A percentile compares a stretch with the other conserved stretches of the same genome.
phyloP scores from a whole-genome alignment of 2,113 vertebrate genomes.

The Lipotes vexillifer region DNA sequence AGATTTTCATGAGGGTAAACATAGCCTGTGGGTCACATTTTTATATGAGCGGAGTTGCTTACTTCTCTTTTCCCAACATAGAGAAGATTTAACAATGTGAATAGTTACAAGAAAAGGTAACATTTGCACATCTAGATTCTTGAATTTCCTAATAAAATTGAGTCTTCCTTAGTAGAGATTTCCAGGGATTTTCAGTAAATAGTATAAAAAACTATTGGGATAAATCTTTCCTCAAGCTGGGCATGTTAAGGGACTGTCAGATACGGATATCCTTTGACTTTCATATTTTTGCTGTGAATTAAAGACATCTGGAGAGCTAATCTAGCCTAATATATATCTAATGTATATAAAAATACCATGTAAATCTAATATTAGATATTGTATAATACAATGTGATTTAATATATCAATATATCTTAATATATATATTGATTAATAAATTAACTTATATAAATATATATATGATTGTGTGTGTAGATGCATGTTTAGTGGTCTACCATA shows the following conservation, averaged over 20 bases:
- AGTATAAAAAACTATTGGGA: not conserved
- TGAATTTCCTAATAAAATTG: not conserved
- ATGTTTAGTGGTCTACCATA: not conserved
- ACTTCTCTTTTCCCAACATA: not conserved
- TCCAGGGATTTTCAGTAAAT: not conserved
- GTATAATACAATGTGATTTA: not conserved
- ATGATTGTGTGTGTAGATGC: not conserved
- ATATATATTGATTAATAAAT: not conserved
- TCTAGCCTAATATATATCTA: not conserved
- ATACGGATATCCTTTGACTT: not conserved
- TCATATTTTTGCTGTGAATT: not conserved
- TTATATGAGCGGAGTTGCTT: not conserved
- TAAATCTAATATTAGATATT: not conserved
- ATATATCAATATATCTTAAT: not conserved
- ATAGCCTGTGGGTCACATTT: not conserved
- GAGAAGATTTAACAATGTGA: not conserved
- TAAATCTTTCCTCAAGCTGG: not conserved
- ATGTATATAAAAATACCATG: not conserved
- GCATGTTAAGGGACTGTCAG: not conserved
- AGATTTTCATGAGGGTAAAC: not conserved
- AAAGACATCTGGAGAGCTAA: not conserved
- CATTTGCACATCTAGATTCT: not conserved
- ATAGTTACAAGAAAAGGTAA: not conserved
- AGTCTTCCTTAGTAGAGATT: not conserved
- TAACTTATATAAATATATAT: not conserved